phyloP scores from a whole-genome alignment of 2,888 invertebrate genomes.

The Willowsia nigromaculata region DNA sequence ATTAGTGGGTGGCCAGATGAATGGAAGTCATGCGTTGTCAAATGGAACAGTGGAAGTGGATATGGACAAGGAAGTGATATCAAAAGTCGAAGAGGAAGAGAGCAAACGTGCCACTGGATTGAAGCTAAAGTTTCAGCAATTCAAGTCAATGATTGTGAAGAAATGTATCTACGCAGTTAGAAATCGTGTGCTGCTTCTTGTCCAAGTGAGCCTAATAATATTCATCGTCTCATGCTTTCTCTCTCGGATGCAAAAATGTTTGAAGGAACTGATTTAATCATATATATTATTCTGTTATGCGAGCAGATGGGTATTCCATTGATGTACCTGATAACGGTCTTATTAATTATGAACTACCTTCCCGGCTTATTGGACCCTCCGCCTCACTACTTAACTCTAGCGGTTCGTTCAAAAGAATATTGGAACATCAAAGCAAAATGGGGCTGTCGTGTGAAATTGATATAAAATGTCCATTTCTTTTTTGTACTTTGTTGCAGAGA shows the following conservation, averaged over 20 bases:
- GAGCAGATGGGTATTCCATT: constrained; percentile 85
- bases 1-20: constrained; percentile 13
- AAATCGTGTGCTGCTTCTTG: constrained; percentile 84
- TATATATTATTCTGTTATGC: background rate
- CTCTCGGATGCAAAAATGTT: no score
- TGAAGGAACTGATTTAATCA: no score
- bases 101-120: constrained; percentile 62
- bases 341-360: constrained; percentile 83
- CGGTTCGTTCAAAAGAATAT: background rate
- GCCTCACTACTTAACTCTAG: constrained; percentile 80
- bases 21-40: constrained; percentile 21
- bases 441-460: background rate
- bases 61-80: constrained; percentile 32
- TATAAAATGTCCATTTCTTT: background rate
- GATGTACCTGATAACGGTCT: constrained; percentile 84
- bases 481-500: constrained; percentile 60
- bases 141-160: constrained; percentile 85
- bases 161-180: constrained; percentile 85
- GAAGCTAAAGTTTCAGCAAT: constrained; percentile 82
- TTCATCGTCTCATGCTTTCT: no score
- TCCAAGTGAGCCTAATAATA: constrained; percentile 32
- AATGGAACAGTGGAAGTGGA: constrained; percentile 39
- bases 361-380: constrained; percentile 82
- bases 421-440: no score
- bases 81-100: constrained; percentile 42